Conservation (phyloP, 1,140 invertebrate species). For the Trichonephila clavata region DNA sequence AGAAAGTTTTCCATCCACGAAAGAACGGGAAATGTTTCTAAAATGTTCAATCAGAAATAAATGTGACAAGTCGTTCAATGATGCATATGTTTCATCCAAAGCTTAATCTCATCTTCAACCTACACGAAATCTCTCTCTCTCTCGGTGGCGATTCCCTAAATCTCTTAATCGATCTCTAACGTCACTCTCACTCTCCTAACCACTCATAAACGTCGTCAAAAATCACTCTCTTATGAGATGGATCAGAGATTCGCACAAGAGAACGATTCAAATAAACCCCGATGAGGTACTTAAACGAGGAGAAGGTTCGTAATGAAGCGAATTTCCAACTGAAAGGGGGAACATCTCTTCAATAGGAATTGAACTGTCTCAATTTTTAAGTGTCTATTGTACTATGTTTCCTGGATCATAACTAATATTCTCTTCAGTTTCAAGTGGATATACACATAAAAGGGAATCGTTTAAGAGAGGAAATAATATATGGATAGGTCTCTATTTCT, state of each 20-base stretch:
- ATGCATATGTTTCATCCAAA: not conserved
- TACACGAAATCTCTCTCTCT: too few relatives aligned
- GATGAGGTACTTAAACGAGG: not conserved
- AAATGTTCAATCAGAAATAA: not conserved
- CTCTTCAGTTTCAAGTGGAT: too few relatives aligned
- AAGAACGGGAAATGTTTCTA: too few relatives aligned
- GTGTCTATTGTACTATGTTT: not conserved
- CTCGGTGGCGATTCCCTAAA: not conserved
- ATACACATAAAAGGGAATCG: too few relatives aligned
- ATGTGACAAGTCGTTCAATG: slow-evolving; percentile 24
- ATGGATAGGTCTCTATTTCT: too few relatives aligned
- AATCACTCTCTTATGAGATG: slow-evolving; percentile 23
- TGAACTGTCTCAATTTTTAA: not conserved
- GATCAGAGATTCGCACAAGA: slow-evolving; percentile 16
- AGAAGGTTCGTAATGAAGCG: not conserved
- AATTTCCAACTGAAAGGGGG: not conserved
- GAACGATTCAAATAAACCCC: not conserved
- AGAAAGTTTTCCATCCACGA: too few relatives aligned
- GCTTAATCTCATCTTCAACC: not conserved
- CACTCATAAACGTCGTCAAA: not conserved
- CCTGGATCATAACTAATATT: too few relatives aligned
- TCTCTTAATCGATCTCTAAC: slow-evolving; percentile 4
- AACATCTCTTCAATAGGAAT: too few relatives aligned
- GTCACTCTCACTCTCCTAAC: slow-evolving; percentile 11
- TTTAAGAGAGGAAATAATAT: too few relatives aligned